Evolutionary conservation across 2,113 vertebrate species (phyloP).

Genomic region (Hydropotes inermis): DNA sequence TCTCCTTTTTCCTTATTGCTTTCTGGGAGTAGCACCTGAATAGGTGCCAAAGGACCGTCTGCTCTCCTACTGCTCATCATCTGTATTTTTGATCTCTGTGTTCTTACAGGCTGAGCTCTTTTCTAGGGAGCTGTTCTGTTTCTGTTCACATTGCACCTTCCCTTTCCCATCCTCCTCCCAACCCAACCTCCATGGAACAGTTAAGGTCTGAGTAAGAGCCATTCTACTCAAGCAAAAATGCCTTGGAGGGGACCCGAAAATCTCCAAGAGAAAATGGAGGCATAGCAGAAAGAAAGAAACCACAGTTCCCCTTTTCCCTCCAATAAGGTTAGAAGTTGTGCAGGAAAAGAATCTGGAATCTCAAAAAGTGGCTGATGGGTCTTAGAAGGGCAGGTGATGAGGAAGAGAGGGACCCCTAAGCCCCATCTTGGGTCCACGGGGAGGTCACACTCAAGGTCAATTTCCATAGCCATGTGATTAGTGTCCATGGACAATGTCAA

Average conservation of each 20-base stretch:
- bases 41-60: background rate
- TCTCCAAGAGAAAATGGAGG: background rate
- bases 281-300: background rate
- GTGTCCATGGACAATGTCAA: background rate
- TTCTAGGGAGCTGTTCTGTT: background rate
- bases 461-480: background rate
- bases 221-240: background rate
- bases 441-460: background rate
- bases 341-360: background rate
- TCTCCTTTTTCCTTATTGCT: background rate
- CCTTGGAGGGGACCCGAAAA: rapidly evolving
- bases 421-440: background rate
- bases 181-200: background rate
- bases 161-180: too few species aligned
- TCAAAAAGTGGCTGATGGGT: background rate
- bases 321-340: background rate
- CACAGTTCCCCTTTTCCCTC: background rate
- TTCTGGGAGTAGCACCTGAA: background rate
- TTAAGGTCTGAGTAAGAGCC: background rate
- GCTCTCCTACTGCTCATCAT: background rate
- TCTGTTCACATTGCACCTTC: background rate
- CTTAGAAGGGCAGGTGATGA: background rate
- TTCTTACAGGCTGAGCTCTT: background rate
- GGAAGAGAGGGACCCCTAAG: background rate
- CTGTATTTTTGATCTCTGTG: background rate